Base-by-base conservation (phyloP, 2,888 invertebrate species). In the Eulithis testata region DNA sequence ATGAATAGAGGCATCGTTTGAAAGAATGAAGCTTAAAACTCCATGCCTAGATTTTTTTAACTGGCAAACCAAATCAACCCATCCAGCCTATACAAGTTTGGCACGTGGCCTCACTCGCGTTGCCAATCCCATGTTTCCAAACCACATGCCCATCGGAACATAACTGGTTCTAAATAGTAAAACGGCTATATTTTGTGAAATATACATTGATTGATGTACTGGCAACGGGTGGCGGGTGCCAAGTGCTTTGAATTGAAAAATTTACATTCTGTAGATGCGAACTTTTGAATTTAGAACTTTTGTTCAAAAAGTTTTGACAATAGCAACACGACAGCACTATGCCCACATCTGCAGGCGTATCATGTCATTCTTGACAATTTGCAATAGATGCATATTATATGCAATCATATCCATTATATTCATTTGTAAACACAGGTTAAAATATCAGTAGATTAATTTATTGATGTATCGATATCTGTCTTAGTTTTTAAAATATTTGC, bases 121-220 rank as follows among this genome's bases (percentile, higher is more conserved):
- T 81, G 82, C 82, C 81, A 81, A 76, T 73, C 75, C 73, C 78
- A 58, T 82, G 81, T 81, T 72, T 65, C 67, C 66, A 57, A 67
- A 76, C 79, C 79, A 69, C 75, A 63, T 55, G 51, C 37, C 21
- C 68, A 66, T 61, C 69, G 68, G 71, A 58, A 60, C 64, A 45
- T 50, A 69, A 72, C 63, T 49, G 65, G 65, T 37, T 37, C 64
- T 54, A 59, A 55, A 36, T 59, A 36, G 54, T 54, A 63, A 63
- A 59, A 60, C 44, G 62, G 63, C 51, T 63, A 63, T 69, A 64
- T 66, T 62, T 66, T 65, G 50, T 40, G 58, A 69, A 67, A 65
- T 65, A 67, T 49, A 68, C 59, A 59, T 54, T 59, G 59, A 64
- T 54, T 11, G 14, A 54, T 59, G 11, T 1, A 40, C 51, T 56